Evolutionary conservation across 2,888 invertebrate species (phyloP), one percentile per base, ranked within the genome.

Genomic region (Apotomis turbidana): DNA sequence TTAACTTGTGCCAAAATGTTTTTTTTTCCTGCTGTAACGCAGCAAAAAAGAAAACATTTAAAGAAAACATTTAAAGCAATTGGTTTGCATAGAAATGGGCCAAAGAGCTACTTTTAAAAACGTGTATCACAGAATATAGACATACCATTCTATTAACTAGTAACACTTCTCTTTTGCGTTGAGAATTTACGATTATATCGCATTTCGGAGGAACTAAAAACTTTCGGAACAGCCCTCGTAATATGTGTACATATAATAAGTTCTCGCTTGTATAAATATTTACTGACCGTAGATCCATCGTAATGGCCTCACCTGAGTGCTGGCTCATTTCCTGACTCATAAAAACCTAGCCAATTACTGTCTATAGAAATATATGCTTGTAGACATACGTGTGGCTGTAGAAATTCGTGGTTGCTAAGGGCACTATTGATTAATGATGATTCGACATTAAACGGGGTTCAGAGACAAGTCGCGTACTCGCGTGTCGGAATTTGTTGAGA

Each of bases 261-360:
- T 54, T 57, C 68, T 61, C 46, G 15, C 44, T 12, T 13, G 49
- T 51, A 62, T 58, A 70, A 70, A 70, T 70, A 70, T 70, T 70
- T 70, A 63, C 62, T 36, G 46, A 51, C 62, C 15, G 2, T 4
- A 46, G 59, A 27, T 41, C 41, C 41, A 41, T 44, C 44, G 8
- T 13, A 38, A 55, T 13, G 12, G 6, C 3, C 49, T 51, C 59
- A 68, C 44, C 61, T 61, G 60, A 59, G 59, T 59, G 51, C 38
- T 12, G 41, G 59, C 59, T 68, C 68, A 54, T 68, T 44, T 54
- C 46, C 61, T 61, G 10, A 44, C 38, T 36, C 54, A 58, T 58
- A 58, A 46, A 67, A 58, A 10, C 49, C 3, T 13, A 58, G 9
- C 58, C 57, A 49, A 46, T 57, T 67, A 67, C 15, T 12, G 15